Base-by-base conservation (phyloP, 30 jellyfish, hydroid and myxozoan genomes). In the Pelagia noctiluca region DNA sequence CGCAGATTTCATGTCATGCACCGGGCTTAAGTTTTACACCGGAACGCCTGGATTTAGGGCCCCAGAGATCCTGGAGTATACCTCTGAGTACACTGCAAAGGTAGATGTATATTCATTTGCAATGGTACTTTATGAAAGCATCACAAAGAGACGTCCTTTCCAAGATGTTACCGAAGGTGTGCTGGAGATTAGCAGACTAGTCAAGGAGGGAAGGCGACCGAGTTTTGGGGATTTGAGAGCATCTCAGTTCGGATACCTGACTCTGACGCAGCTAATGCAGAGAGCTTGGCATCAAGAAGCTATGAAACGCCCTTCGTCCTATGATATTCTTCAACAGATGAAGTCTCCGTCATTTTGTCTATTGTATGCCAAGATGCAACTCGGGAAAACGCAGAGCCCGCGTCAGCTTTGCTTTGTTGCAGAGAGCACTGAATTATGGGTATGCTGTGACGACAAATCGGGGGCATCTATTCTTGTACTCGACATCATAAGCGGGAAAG, bases 41-140 rank as follows among this genome's bases (percentile, higher is more conserved):
- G 95, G 95, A 13, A 94, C 99, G 11, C 83, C 89, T 3, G 99
- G 97, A 0, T 94, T 71, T 62, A 71, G 63, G 53, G 97, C 99
- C 8, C 99, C 99, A 0, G 99, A 94, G 76, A 88, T 94, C 73
- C 61, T 88, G 23, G 95, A 84, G 28, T 88, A 76, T 62, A 50
- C 92, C 11, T 97, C 88, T 62, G 99, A 94, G 37, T 94, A 94
- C 80, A 78, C 95, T 25, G 80, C 71, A 29, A 94, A 67, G 46
- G 99, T 94, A 0, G 99, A 94, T 74, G 92, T 94, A 13, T 94
- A 88, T 60, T 87, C 99, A 5, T 88, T 73, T 52, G 99, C 96
- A 22, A 94, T 94, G 91, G 92, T 88, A 19, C 71, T 89, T 3
- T 88, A 78, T 37, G 97, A 88, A 52, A 66, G 90, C 52, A 94